Evolutionary conservation across 2,113 vertebrate species (phyloP).

Genomic region (Gallinago media): DNA sequence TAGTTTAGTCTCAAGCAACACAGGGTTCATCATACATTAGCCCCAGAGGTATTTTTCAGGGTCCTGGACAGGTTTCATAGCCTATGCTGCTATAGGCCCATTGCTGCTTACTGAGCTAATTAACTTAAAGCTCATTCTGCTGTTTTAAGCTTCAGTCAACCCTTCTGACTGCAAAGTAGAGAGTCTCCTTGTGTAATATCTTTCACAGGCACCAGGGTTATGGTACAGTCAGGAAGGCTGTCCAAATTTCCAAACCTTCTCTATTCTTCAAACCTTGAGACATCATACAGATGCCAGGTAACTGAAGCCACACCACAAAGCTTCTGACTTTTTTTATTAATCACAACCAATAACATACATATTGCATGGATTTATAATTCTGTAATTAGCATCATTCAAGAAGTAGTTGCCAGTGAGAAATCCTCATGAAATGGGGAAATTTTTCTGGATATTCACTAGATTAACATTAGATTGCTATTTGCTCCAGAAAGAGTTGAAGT

Average conservation of each 20-base stretch:
- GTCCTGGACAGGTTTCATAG: background rate
- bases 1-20: background rate
- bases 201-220: background rate
- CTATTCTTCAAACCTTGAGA: background rate
- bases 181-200: background rate
- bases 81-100: background rate
- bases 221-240: rapidly evolving
- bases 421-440: background rate
- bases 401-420: background rate
- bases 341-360: background rate
- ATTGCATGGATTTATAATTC: background rate
- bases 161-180: background rate
- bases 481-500: background rate
- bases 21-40: background rate
- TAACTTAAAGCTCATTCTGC: background rate
- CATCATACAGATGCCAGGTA: background rate
- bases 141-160: background rate
- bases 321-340: background rate
- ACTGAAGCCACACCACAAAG: background rate
- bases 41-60: background rate
- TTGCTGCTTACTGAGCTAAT: background rate
- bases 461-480: background rate
- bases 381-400: background rate
- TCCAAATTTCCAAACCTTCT: background rate
- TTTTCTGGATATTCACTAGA: background rate